Percentiles rank a stretch among this genome's conserved stretches.
phyloP scores from a whole-genome alignment of 2,888 invertebrate genomes.

The Phaonia tiefii region DNA sequence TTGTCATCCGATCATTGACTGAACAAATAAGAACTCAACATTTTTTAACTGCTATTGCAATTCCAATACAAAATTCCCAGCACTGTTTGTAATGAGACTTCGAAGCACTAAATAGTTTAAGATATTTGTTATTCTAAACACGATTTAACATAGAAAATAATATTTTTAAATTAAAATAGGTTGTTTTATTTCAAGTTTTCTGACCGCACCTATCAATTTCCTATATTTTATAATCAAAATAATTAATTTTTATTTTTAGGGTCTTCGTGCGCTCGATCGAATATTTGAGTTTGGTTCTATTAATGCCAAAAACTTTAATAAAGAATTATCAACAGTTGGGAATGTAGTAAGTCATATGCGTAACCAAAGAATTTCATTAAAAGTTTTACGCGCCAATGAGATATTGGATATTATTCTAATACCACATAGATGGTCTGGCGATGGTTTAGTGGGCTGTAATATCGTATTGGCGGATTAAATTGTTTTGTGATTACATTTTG shows the following conservation, averaged over 20 bases:
- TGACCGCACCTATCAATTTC: not conserved
- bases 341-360: constrained; percentile 85
- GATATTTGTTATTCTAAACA: too few species aligned
- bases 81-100: too few species aligned
- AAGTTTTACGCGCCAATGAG: constrained; percentile 82
- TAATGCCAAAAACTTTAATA: constrained; percentile 86
- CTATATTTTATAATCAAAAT: not conserved
- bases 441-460: constrained; percentile 89
- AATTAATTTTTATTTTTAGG: constrained; percentile 82
- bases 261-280: constrained; percentile 86
- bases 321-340: constrained; percentile 85
- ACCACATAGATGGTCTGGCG: constrained; percentile 89
- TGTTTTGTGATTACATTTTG: constrained; percentile 62
- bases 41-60: too few species aligned
- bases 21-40: too few species aligned
- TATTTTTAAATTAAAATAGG: too few species aligned
- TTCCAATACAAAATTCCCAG: too few species aligned
- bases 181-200: not conserved
- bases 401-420: constrained; percentile 83
- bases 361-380: constrained; percentile 82
- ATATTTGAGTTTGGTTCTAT: constrained; percentile 90
- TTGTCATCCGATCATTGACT: too few species aligned
- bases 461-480: constrained; percentile 80
- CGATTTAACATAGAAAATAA: too few species aligned
- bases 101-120: too few species aligned